These are phyloP conservation scores for Cyclina sinensis DNA, from an alignment of 1,140 invertebrate species.

Conservation along the genomic window DNA sequence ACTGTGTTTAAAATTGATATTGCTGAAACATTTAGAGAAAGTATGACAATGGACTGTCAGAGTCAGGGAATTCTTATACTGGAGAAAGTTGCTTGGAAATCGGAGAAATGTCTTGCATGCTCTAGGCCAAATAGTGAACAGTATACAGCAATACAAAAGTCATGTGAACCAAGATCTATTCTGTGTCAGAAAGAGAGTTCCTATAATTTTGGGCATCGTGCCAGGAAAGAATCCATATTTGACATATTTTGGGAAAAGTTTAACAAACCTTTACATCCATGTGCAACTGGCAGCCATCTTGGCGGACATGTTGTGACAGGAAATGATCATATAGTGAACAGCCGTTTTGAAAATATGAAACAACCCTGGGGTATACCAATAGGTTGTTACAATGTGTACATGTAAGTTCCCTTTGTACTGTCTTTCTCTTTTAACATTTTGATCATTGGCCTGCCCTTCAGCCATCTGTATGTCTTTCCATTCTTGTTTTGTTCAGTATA, in stretches of 20 bases:
- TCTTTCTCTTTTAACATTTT: too few species aligned
- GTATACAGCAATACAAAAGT: constrained; percentile 1
- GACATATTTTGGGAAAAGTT: constrained; percentile 67
- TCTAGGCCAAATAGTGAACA: background rate
- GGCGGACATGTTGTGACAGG: constrained; percentile 25
- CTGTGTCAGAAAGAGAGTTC: background rate
- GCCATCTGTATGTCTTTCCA: too few species aligned
- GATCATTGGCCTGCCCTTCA: too few species aligned
- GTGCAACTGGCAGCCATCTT: constrained; percentile 2
- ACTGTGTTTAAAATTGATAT: too few species aligned
- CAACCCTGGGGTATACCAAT: constrained; percentile 47
- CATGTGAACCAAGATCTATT: constrained; percentile 13
- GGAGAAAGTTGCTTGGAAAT: constrained; percentile 54
- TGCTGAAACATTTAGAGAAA: too few species aligned
- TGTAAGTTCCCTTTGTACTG: constrained; percentile 37
- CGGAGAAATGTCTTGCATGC: constrained; percentile 10
- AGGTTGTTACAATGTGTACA: constrained; percentile 62
- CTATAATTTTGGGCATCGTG: background rate
- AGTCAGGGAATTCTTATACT: constrained; percentile 50
- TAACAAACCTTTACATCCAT: constrained; percentile 29
- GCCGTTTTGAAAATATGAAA: constrained; percentile 21
- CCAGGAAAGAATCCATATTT: constrained; percentile 54
- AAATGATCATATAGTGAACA: background rate
- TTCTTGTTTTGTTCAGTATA: too few species aligned
- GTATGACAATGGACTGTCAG: constrained; percentile 14